Evolutionary conservation across 2,797 vertebrate genomes (phyloP).

Genomic region (Typhlichthys subterraneus): DNA sequence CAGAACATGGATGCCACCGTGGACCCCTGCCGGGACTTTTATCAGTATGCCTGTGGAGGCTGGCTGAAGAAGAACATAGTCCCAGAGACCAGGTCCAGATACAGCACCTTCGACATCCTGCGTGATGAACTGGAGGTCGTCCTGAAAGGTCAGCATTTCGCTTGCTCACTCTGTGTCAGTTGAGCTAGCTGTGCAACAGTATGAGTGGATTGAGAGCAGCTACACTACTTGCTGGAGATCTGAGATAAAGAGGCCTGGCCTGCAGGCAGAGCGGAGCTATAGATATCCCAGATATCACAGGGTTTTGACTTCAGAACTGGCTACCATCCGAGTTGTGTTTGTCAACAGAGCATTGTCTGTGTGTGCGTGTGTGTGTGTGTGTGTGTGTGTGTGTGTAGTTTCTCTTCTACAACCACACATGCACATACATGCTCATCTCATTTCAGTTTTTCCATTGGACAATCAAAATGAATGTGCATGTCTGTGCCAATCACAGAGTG

Average conservation of each 20-base stretch:
- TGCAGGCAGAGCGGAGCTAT: conserved; percentile 40
- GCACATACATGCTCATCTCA: too few species aligned
- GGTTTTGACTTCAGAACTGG: conserved; percentile 37
- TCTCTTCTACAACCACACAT: neutral
- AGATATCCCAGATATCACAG: conserved; percentile 53
- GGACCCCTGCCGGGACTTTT: conserved; percentile 90
- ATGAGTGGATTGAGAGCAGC: conserved; percentile 13
- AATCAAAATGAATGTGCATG: too few species aligned
- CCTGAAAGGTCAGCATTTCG: conserved; percentile 85
- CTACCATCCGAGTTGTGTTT: conserved; percentile 35
- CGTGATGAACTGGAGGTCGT: conserved; percentile 91
- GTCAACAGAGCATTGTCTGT: conserved; percentile 33
- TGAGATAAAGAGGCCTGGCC: conserved; percentile 37
- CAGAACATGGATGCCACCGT: conserved; percentile 87
- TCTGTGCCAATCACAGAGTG: too few species aligned
- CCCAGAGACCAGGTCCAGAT: conserved; percentile 91
- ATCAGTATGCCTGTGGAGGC: conserved; percentile 92
- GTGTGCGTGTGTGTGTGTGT: conserved; percentile 8
- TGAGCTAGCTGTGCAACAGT: neutral
- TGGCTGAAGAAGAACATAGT: conserved; percentile 95
- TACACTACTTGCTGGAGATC: conserved; percentile 24
- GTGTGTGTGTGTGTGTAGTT: conserved; percentile 3
- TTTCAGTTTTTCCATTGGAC: too few species aligned
- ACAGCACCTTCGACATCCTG: conserved; percentile 94
- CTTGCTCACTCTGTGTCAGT: neutral